phyloP scores from a whole-genome alignment of 1,140 invertebrate species.

The Aleiodes sp. region DNA sequence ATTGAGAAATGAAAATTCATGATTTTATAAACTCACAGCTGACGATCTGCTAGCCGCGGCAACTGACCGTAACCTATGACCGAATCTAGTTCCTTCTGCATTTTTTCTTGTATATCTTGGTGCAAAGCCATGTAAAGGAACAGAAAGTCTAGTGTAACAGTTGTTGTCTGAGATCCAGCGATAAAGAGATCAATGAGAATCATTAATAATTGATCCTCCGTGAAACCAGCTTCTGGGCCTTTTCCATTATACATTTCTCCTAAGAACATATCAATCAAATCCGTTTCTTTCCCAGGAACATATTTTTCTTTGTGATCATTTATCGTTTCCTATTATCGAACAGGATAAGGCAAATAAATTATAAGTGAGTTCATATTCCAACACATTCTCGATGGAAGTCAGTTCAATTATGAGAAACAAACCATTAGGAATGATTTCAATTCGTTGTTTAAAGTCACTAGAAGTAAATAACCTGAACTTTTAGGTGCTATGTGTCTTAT shows the following conservation, averaged over 20 bases:
- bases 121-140: slow-evolving; percentile 75
- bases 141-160: slow-evolving; percentile 76
- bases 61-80: slow-evolving; percentile 61
- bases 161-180: slow-evolving; percentile 78
- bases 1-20: slow-evolving; percentile 13
- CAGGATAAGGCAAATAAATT: too few relatives aligned
- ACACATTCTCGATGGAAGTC: too few relatives aligned
- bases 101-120: slow-evolving; percentile 73
- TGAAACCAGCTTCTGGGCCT: slow-evolving; percentile 66
- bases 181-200: slow-evolving; percentile 79
- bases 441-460: slow-evolving; percentile 72
- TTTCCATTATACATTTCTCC: slow-evolving; percentile 71
- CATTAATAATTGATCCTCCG: slow-evolving; percentile 75
- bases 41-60: slow-evolving; percentile 59
- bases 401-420: slow-evolving; percentile 10
- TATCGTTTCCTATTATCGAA: slow-evolving; percentile 68
- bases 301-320: slow-evolving; percentile 70
- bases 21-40: slow-evolving; percentile 52
- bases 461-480: slow-evolving; percentile 73
- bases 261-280: slow-evolving; percentile 83
- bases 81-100: slow-evolving; percentile 73
- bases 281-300: slow-evolving; percentile 63
- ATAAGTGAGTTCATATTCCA: too few relatives aligned
- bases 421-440: slow-evolving; percentile 70
- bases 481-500: slow-evolving; percentile 74